A percentile compares a stretch with the other conserved stretches of the same genome.
Evolutionary conservation across 1,140 invertebrate species (phyloP).

Genomic region (Listronotus bonariensis): DNA sequence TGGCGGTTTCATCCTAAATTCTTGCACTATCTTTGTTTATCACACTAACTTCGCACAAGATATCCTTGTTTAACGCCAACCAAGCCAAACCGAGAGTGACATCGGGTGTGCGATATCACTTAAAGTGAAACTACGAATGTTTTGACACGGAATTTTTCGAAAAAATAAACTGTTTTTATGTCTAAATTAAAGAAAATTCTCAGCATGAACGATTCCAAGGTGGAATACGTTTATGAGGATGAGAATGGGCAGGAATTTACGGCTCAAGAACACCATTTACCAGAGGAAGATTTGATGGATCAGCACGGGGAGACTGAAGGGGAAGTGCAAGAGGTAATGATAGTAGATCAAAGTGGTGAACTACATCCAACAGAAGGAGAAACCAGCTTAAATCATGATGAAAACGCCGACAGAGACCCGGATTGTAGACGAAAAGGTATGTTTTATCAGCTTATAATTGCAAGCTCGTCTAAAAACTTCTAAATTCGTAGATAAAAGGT

Average conservation of each 20-base stretch:
- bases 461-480: neutral
- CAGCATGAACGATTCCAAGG: slow-evolving; percentile 22
- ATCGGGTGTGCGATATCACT: neutral
- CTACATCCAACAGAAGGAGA: neutral
- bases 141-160: neutral
- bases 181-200: slow-evolving; percentile 13
- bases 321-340: slow-evolving; percentile 28
- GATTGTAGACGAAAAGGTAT: slow-evolving; percentile 28
- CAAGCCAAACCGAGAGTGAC: slow-evolving; percentile 4
- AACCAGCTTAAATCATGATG: neutral
- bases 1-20: slow-evolving; percentile 7
- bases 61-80: slow-evolving; percentile 12
- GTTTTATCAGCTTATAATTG: neutral
- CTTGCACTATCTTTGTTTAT: neutral
- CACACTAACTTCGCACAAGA: no score
- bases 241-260: slow-evolving; percentile 28
- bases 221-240: slow-evolving; percentile 31
- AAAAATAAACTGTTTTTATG: slow-evolving; percentile 14
- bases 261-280: slow-evolving; percentile 6
- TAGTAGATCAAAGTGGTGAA: slow-evolving; percentile 18
- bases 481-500: neutral
- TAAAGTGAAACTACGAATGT: slow-evolving; percentile 18
- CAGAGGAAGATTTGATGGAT: slow-evolving; percentile 14
- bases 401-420: slow-evolving; percentile 14
- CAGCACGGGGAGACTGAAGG: neutral